Conservation (phyloP, 2,888 invertebrate species). For the Hipparchia sbordonii region DNA sequence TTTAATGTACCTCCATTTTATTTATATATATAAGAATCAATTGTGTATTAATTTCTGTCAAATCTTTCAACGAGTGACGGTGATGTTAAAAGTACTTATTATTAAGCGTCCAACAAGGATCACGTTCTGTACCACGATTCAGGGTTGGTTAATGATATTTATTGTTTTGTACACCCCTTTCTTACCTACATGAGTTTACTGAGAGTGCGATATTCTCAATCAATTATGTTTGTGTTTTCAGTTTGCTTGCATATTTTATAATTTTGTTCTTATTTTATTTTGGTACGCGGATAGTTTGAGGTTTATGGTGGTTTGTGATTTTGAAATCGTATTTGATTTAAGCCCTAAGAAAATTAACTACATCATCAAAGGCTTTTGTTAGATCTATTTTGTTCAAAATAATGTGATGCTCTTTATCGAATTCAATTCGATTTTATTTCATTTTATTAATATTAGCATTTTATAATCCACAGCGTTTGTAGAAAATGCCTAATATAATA, state of each 20-base stretch:
- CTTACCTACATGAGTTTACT: slow-evolving; percentile 22
- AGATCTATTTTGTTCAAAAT: neutral
- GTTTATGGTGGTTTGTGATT: slow-evolving; percentile 35
- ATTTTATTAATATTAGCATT: neutral
- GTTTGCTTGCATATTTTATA: slow-evolving; percentile 50
- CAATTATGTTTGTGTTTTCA: slow-evolving; percentile 38
- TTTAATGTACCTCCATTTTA: slow-evolving; percentile 1
- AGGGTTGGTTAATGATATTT: slow-evolving; percentile 39
- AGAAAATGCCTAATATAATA: too few species aligned
- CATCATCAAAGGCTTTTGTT: neutral
- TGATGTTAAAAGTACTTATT: slow-evolving; percentile 66
- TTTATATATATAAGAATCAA: neutral
- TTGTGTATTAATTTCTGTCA: neutral
- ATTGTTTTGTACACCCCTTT: slow-evolving; percentile 30
- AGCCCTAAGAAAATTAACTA: neutral
- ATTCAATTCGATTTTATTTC: neutral
- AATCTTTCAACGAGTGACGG: slow-evolving; percentile 45
- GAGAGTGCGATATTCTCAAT: slow-evolving; percentile 11
- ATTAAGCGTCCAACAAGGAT: slow-evolving; percentile 59
- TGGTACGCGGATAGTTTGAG: slow-evolving; percentile 44
- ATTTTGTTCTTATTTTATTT: slow-evolving; percentile 43
- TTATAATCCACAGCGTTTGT: too few species aligned
- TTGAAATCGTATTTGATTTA: neutral
- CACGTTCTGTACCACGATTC: slow-evolving; percentile 36
- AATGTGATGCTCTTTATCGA: too few species aligned